phyloP scores from a whole-genome alignment of 2,888 invertebrate species.

The Dilophus febrilis region DNA sequence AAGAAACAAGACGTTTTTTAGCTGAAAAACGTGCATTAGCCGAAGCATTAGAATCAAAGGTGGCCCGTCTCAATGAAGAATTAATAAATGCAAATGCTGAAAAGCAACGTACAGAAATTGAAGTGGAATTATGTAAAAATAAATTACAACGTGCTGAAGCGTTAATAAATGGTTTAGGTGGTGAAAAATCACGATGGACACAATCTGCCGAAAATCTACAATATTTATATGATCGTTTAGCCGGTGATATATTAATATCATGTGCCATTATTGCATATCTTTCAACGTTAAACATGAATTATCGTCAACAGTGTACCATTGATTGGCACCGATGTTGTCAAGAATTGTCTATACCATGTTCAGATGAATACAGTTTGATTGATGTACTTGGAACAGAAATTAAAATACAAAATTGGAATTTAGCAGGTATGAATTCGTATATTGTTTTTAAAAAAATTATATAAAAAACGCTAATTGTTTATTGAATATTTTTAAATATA shows the following conservation, averaged over 20 bases:
- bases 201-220: constrained; percentile 58
- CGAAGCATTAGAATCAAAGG: constrained; percentile 53
- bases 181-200: constrained; percentile 77
- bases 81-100: constrained; percentile 57
- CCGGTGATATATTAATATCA: constrained; percentile 79
- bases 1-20: constrained; percentile 67
- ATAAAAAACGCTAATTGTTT: too few species aligned
- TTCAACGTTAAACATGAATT: constrained; percentile 62
- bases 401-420: constrained; percentile 55
- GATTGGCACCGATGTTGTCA: constrained; percentile 61
- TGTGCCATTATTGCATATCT: constrained; percentile 81
- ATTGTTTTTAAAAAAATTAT: too few species aligned
- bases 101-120: constrained; percentile 59
- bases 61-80: constrained; percentile 52
- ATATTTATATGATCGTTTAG: constrained; percentile 57
- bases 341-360: constrained; percentile 57
- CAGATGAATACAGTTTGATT: constrained; percentile 52
- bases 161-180: constrained; percentile 71
- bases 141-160: constrained; percentile 77
- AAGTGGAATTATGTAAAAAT: constrained; percentile 65
- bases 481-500: too few species aligned
- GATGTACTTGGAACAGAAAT: constrained; percentile 68
- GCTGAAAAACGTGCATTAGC: constrained; percentile 69
- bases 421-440: constrained; percentile 34
- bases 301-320: constrained; percentile 38